Base-by-base conservation (phyloP, 1,140 invertebrate species). In the Drosophila chauvacae region DNA sequence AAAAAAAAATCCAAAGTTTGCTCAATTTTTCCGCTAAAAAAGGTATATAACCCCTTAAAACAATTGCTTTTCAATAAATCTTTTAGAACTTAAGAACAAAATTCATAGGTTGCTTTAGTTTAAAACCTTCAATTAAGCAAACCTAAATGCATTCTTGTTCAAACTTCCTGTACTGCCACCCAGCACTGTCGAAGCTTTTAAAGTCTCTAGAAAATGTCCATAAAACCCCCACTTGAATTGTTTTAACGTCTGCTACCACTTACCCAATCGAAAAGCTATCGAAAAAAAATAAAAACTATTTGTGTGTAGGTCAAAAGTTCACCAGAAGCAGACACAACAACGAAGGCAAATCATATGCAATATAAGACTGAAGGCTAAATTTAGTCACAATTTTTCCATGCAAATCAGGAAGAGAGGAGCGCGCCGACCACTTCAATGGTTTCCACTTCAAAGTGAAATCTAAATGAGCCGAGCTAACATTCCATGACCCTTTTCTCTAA, bases 371-470 rank as follows among this genome's bases (percentile, higher is more conserved):
- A 11, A 70, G 51, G 60, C 81, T 85, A 84, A 84, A 85, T 85
- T 85, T 85, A 85, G 81, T 85, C 56, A 77, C 79, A 85, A 77
- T 70, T 73, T 65, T 84, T 72, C 72, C 42, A 44, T 44, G 81
- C 81, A 85, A 85, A 85, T 85, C 73, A 53, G 62, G 44, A 72
- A 37, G 69, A 20, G 53, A 42, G 69, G 10, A 30, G 23, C 44
- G 16, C 42, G 2, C n/a, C 62, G 39, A 86, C 82, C 82, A 85
- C 81, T 85, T 85, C 60, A 85, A 86, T 70, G 81, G 82, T 77
- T 85, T 85, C 82, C 77, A 81, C 81, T 85, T 85, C 82, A 85
- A 85, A 85, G 81, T 58, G 63, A 84, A 76, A 63, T 79, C 64
- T 26, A 59, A 75, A 76, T 56, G 55, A 59, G 62, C 55, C 48